Evolutionary conservation across 2,113 vertebrate genomes (phyloP).

Genomic region (Pyxicephalus adspersus): DNA sequence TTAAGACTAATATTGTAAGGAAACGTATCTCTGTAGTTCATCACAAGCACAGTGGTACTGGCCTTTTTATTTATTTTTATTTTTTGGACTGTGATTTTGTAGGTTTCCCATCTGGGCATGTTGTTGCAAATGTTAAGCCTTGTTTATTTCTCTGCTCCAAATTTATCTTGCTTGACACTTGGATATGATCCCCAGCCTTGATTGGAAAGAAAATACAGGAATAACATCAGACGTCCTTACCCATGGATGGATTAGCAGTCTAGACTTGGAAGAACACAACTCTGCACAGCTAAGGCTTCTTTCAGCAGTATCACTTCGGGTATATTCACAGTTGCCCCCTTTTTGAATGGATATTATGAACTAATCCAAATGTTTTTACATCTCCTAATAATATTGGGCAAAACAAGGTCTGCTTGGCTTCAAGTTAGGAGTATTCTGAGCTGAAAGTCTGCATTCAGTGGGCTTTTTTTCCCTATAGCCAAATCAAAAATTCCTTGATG

Average conservation of each 20-base stretch:
- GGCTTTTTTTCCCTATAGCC: background rate
- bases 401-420: conserved; percentile 5
- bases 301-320: conserved; percentile 61
- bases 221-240: conserved; percentile 62
- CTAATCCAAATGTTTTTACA: conserved; percentile 18
- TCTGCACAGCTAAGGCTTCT: conserved; percentile 57
- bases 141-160: background rate
- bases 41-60: too few relatives aligned
- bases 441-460: background rate
- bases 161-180: conserved; percentile 50
- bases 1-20: too few relatives aligned
- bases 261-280: conserved; percentile 60
- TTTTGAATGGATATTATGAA: conserved; percentile 53
- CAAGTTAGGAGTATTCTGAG: background rate
- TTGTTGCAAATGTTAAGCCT: conserved; percentile 4
- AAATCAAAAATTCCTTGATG: conserved; percentile 1
- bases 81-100: too few relatives aligned
- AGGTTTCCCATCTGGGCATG: background rate
- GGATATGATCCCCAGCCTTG: conserved; percentile 55
- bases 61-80: too few relatives aligned
- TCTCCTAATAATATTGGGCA: background rate
- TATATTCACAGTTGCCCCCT: conserved; percentile 40
- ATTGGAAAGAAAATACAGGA: conserved; percentile 56
- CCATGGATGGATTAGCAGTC: conserved; percentile 63
- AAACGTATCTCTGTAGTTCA: too few relatives aligned